Evolutionary conservation across 2,888 invertebrate genomes (phyloP), one percentile per base, ranked within the genome.

Genomic region (Leucozona laternaria): DNA sequence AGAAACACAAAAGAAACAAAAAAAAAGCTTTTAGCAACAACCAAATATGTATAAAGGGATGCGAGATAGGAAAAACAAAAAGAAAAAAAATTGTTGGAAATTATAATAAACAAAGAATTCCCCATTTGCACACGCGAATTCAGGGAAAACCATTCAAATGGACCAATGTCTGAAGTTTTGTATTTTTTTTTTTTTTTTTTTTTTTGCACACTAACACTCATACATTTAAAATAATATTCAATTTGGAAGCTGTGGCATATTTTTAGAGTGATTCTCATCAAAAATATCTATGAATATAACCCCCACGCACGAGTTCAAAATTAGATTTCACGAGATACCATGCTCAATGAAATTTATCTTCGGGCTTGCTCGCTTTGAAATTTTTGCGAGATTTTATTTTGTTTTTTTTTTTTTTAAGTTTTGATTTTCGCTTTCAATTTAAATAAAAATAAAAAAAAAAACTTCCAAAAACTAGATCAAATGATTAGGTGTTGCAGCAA

Each of bases 201-300:
- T 68, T 53, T 53, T 53, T 53, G 73, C 72, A 70, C 55, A 86
- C 82, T 37, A 70, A 82, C 78, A 86, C 66, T 37, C 22, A 25
- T 10, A 37, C 34, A 22, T 55, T 20, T 53, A 73, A 22, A n/a
- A 50, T 60, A 45, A 43, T 71, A 43, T 85, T 82, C 57, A 75
- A 79, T 86, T 86, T 86, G 86, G 86, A 86, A 82, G 71, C 78
- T 60, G 71, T 57, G 86, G 86, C 82, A 79, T 86, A 86, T 86
- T 82, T 86, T 86, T 86, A 86, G 86, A 86, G 82, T 82, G 86
- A 75, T 86, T 86, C 86, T 86, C 86, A 86, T 86, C 82, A 86
- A 86, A 60, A 86, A 82, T 79, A 82, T 86, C 82, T 86, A 82
- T 86, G 86, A 86, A 82, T 82, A 78, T 70, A 55, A 73, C 81